Conservation (phyloP, 1,140 invertebrate species). For the Drosophila repleta region DNA sequence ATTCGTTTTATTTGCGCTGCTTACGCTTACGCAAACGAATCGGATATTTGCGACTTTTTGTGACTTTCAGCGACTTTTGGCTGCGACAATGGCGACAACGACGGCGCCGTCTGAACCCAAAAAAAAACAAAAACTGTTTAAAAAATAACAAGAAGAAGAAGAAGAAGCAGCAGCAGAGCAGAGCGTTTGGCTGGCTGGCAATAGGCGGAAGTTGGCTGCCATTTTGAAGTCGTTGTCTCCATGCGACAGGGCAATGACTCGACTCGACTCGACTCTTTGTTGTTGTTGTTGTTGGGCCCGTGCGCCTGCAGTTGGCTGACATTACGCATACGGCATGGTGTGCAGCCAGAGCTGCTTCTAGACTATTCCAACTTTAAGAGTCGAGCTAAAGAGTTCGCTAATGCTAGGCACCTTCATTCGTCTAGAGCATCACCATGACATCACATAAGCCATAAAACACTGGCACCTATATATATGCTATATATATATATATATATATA, state of each 20-base stretch:
- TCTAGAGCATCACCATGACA: too few relatives aligned
- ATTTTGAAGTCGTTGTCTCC: conserved; percentile 41
- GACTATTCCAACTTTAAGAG: too few relatives aligned
- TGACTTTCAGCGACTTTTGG: conserved; percentile 24
- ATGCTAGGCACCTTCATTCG: too few relatives aligned
- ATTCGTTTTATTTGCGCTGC: conserved; percentile 37
- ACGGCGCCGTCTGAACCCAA: conserved; percentile 42
- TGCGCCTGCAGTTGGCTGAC: conserved; percentile 4
- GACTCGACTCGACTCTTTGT: not conserved
- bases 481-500: too few relatives aligned
- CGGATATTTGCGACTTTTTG: conserved; percentile 18
- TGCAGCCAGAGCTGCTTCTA: not conserved
- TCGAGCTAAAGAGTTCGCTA: too few relatives aligned
- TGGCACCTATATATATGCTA: too few relatives aligned
- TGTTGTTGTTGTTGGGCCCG: conserved; percentile 34
- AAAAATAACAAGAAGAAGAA: not conserved
- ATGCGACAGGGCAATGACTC: conserved; percentile 40
- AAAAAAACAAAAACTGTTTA: conserved; percentile 12
- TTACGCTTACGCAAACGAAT: conserved; percentile 18
- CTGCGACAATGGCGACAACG: conserved; percentile 31
- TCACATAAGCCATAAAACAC: too few relatives aligned
- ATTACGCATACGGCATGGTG: conserved; percentile 63
- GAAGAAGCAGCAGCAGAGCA: not conserved
- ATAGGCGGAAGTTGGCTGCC: conserved; percentile 38
- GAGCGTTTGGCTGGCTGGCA: conserved; percentile 11